Conservation (phyloP, 1,140 invertebrate species). For the Paralvinella palmiformis region DNA sequence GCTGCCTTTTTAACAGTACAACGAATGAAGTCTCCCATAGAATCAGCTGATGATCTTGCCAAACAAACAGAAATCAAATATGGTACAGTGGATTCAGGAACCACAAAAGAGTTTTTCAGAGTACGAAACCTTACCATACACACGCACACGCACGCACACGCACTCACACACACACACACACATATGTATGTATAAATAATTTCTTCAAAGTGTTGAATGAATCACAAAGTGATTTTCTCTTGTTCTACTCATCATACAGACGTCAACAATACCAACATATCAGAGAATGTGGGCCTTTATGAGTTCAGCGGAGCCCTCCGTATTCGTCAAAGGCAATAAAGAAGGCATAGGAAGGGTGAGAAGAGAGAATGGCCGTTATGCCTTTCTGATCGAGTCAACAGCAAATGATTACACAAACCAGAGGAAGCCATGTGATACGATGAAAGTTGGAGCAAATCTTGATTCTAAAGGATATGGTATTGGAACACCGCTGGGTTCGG, state of each 20-base stretch:
- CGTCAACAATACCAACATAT: slow-evolving; percentile 83
- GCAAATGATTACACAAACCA: slow-evolving; percentile 94
- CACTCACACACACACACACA: too few relatives aligned
- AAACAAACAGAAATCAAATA: slow-evolving; percentile 37
- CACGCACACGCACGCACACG: too few relatives aligned
- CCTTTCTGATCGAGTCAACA: slow-evolving; percentile 85
- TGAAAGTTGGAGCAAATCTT: slow-evolving; percentile 81
- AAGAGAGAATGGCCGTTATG: slow-evolving; percentile 67
- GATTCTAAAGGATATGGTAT: slow-evolving; percentile 92
- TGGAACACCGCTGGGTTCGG: slow-evolving; percentile 82
- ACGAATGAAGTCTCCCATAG: slow-evolving; percentile 43
- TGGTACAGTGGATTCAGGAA: slow-evolving; percentile 62
- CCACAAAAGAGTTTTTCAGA: slow-evolving; percentile 86
- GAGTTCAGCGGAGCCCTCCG: slow-evolving; percentile 53
- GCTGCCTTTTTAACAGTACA: slow-evolving; percentile 50
- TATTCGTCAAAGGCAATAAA: slow-evolving; percentile 71
- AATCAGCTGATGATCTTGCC: slow-evolving; percentile 42
- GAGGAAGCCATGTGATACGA: slow-evolving; percentile 87
- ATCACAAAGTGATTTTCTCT: too few relatives aligned
- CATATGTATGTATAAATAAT: too few relatives aligned
- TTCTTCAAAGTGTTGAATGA: too few relatives aligned
- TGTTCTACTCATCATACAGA: slow-evolving; percentile 57
- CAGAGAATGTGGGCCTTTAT: slow-evolving; percentile 95
- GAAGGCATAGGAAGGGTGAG: slow-evolving; percentile 78
- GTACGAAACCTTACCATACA: too few relatives aligned